Base-by-base conservation (phyloP, 2,113 vertebrate species). In the Ochotona curzoniae region DNA sequence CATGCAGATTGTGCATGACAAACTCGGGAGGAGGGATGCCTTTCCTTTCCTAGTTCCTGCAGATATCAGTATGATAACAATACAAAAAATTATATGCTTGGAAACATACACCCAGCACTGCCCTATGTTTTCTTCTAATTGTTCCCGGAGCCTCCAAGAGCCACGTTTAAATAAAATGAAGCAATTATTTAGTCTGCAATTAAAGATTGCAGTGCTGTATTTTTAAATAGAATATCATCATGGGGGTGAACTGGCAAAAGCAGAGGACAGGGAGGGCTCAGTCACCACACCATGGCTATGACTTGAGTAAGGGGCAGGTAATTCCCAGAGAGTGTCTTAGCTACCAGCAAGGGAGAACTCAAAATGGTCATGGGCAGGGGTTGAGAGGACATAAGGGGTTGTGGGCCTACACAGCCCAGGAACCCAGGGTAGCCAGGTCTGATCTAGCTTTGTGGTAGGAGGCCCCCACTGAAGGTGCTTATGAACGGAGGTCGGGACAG, bases 151-250 rank as follows among this genome's bases (percentile, higher is more conserved):
- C 96, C 97, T 98, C 94, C 82, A 96, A 97, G 96, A 98, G 96
- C 95, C 97, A 96, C 93, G 96, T 97, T 97, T 97, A 98, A 98
- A 98, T 98, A 98, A 98, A 98, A 97, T 97, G 97, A 97, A 98
- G 98, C 97, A 97, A 97, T 98, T 98, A 98, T 98, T 98, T 98
- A 97, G 98, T 97, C 96, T 94, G 97, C 97, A 98, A 98, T 98
- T 98, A 98, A 98, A 98, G 97, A 98, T 20, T 28, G 0, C 95
- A 94, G 97, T 0, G 66, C 97, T 97, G 98, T 98, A 98, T 97
- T 98, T 98, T 98, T 98, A 98, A 98, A 93, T 90, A 97, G 60
- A 95, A 97, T 91, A 89, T 94, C 95, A 17, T 96, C 95, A 78
- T 87, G 28, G 70, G 96, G 85, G 60, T 79, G 47, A 93, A 94